Evolutionary conservation across 2,113 vertebrate species (phyloP), one percentile per base, ranked within the genome.

Genomic region (Alligator mississippiensis): DNA sequence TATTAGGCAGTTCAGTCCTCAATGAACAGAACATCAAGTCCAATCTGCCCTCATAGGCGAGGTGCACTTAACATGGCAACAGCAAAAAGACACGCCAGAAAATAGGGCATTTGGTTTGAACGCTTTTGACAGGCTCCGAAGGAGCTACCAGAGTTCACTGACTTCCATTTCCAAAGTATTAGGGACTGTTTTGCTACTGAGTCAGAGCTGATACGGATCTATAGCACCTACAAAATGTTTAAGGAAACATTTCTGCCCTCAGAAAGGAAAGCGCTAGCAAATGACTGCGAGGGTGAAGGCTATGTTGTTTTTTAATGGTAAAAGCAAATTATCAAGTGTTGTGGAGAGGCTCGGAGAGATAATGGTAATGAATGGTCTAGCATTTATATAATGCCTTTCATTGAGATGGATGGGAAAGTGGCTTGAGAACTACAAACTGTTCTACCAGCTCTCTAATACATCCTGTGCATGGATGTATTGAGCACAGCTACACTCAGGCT

Each of bases 401-500:
- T 55, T 22, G 90, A 92, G 96, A 94, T 84, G 92, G 93, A 94
- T 90, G 68, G 86, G 24, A 3, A 15, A 47, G 77, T 4, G 85
- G 19, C 66, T 22, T 2, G 60, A 47, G 93, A 88, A 94, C 93
- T 97, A 93, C 94, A 95, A 96, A 9, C 83, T 3, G 83, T 88
- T 28, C 91, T 74, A 12, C 95, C 15, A 85, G 64, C 61, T 3
- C 64, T 25, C 94, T 68, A 21, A 92, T 95, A 90, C 3, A 82
- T 90, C 9, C 30, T 84, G 18, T 34, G 90, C 94, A 90, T 88
- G 4, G 54, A 3, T 0, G 94, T 77, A 96, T 82, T 4, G 93
- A 96, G 93, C 0, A 64, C 93, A 30, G 93, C 93, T 84, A 55
- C 60, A 38, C 93, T n/a, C 75, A 0, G 74, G 63, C 88, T 94